phyloP scores from a whole-genome alignment of 2,888 invertebrate species.

The Cancer borealis region DNA sequence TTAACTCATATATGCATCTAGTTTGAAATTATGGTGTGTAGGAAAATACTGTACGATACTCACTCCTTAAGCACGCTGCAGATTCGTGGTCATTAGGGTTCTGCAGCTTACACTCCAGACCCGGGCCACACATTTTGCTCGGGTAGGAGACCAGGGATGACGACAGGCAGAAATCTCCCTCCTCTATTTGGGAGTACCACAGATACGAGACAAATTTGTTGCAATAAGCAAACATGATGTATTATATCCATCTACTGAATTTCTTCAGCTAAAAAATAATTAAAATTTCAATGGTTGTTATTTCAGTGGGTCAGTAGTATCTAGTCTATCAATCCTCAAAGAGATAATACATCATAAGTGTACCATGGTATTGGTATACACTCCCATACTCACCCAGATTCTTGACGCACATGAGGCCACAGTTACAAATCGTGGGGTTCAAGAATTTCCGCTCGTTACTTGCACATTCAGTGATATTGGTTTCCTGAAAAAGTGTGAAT shows the following conservation, averaged over 20 bases:
- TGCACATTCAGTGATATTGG: slow-evolving; percentile 49
- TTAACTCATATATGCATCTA: background rate
- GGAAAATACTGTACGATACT: background rate
- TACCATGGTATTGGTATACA: background rate
- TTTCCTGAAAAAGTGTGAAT: background rate
- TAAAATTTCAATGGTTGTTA: background rate
- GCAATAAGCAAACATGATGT: background rate
- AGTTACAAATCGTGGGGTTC: slow-evolving; percentile 67
- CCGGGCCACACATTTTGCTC: slow-evolving; percentile 62
- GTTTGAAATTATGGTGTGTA: background rate
- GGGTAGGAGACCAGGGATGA: slow-evolving; percentile 58
- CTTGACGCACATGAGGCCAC: slow-evolving; percentile 59
- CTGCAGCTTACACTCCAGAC: slow-evolving; percentile 59
- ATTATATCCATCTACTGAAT: background rate
- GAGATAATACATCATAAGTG: background rate
- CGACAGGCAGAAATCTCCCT: slow-evolving; percentile 60
- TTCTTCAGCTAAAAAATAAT: background rate
- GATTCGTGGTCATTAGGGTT: background rate
- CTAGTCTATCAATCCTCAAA: background rate
- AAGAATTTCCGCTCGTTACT: slow-evolving; percentile 21
- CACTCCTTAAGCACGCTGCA: slow-evolving; percentile 13
- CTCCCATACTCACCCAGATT: slow-evolving; percentile 49
- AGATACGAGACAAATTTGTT: background rate
- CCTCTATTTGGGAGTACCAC: slow-evolving; percentile 42
- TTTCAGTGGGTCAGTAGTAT: background rate